Evolutionary conservation across 2,888 invertebrate genomes (phyloP), one percentile per base, ranked within the genome.

Genomic region (Xanthorhoe spadicearia): DNA sequence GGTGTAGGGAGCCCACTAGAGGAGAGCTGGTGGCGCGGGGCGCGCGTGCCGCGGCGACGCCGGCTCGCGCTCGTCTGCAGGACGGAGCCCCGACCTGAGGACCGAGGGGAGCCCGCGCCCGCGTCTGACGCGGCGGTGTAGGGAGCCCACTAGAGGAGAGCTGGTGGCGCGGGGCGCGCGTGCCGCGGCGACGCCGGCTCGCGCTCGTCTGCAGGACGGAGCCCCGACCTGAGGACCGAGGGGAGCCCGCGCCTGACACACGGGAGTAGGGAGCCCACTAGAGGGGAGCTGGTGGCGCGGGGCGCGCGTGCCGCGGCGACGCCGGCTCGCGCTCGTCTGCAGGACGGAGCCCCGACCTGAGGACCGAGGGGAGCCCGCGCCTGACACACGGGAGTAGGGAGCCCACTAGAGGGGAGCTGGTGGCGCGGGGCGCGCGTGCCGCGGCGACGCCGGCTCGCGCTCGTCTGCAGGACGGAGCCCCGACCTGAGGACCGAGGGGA

Each of bases 341-440:
- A 78, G 88, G 56, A 74, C 51, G 49, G 56, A 17, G 61, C 77
- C 38, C 49, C 55, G 15, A 38, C 38, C 38, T 38, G 10, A n/a
- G n/a, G n/a, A 13, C 38, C 28, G 2, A 5, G 5, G 10, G 10
- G 38, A 8, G 7, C 35, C n/a, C n/a, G n/a, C n/a, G n/a, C n/a
- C n/a, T n/a, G n/a, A n/a, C n/a, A n/a, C n/a, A n/a, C n/a, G 7
- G 10, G 38, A 5, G 28, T 4, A 5, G n/a, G n/a, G n/a, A n/a
- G n/a, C n/a, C n/a, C n/a, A n/a, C n/a, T n/a, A n/a, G 84, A 52
- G 89, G 89, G 96, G 95, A 86, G 87, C 74, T 9, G 0, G 69
- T 90, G 85, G 85, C 80, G 86, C 68, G 87, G 85, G 0, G 32
- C 0, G 28, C n/a, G 13, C 0, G 57, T 88, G 65, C 70, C 77